These are phyloP conservation scores for Metalampra italica DNA, from an alignment of 2,888 invertebrate genomes.

Conservation along the genomic window DNA sequence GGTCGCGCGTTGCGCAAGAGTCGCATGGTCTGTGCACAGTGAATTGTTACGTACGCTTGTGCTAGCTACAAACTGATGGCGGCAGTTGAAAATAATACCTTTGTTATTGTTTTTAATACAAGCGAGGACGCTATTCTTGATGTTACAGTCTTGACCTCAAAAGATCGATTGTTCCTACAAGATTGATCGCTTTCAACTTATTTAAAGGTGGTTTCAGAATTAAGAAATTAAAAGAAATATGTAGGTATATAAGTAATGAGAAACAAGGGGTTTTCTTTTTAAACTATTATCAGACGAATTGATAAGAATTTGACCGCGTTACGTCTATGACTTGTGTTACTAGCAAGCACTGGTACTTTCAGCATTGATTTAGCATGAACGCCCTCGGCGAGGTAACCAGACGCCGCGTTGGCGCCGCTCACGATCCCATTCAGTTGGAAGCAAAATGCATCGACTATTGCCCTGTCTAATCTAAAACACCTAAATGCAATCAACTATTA, in stretches of 20 bases:
- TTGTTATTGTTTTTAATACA: background rate
- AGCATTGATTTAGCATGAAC: background rate
- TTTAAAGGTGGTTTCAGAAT: no score
- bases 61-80: background rate
- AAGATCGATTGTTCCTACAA: no score
- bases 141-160: no score
- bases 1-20: constrained; percentile 6
- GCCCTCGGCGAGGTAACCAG: constrained; percentile 9
- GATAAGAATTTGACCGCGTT: background rate
- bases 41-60: background rate
- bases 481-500: background rate
- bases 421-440: background rate
- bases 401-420: background rate
- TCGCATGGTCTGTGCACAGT: background rate
- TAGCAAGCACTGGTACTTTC: background rate
- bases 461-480: background rate
- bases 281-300: no score
- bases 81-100: background rate
- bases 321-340: background rate
- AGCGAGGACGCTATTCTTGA: no score
- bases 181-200: no score
- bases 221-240: no score
- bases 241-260: no score
- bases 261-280: no score
- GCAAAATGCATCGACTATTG: background rate